Base-by-base conservation (phyloP, 2,797 vertebrate genomes). In the Pseudopleuronectes americanus region DNA sequence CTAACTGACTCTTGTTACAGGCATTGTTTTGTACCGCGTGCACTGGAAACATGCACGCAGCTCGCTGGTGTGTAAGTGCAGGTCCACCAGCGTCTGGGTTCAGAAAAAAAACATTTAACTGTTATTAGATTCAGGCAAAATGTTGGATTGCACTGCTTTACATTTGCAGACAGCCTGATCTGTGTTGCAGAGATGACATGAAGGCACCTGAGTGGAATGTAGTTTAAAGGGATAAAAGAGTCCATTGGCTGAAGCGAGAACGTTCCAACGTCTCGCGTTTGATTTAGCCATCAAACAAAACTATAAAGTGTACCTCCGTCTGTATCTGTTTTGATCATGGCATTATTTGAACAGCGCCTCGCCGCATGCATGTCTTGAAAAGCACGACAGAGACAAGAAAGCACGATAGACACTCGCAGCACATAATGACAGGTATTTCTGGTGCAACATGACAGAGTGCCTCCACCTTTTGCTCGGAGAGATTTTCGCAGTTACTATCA, bases 171-270 rank as follows among this genome's bases (percentile, higher is more conserved):
- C 84, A 79, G 64, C 71, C 64, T 49, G 73, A 87, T 71, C 64
- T 68, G 72, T 71, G 82, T 84, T 83, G 81, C 81, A 85, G 59
- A 84, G 80, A 88, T 80, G 87, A 86, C 75, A 87, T 28, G 72
- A 84, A 87, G 74, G 76, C 68, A 52, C 65, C 62, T 53, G 80
- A 87, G 77, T 87, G 80, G 83, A 90, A 87, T 79, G 77, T 85
- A 83, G 84, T 86, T 91, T 89, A 85, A 87, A 85, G 74, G 82
- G 89, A 92, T 92, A 72, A 93, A 92, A 91, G 85, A 73, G 84
- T 86, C 84, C 85, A 76, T 82, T 83, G 88, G 84, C 82, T 88
- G 84, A 87, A 89, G 74, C 83, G 82, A 79, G 83, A 89, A 84
- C 69, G 68, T 85, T 92, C 85, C 87, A 87, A 90, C 84, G 84